Evolutionary conservation across 2,797 vertebrate genomes (phyloP).

Genomic region (Gila robusta): DNA sequence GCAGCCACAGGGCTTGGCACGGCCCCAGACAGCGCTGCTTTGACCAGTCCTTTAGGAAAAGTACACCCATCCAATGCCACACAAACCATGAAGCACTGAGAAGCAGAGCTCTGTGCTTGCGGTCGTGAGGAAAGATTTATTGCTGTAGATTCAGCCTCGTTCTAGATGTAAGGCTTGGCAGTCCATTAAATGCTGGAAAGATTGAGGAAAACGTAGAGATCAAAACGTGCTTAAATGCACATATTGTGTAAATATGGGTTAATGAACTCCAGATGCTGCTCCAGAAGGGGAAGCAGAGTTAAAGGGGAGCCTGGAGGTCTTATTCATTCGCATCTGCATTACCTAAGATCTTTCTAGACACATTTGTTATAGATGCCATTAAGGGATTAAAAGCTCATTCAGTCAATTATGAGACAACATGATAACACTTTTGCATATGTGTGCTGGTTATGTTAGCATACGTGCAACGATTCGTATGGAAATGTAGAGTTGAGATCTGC

Average conservation of each 20-base stretch:
- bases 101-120: conserved; percentile 31
- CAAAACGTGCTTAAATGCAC: conserved; percentile 62
- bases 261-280: conserved; percentile 65
- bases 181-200: conserved; percentile 61
- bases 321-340: conserved; percentile 44
- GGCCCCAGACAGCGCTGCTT: conserved; percentile 38
- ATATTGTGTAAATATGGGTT: conserved; percentile 61
- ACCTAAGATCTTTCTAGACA: not conserved
- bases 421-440: not conserved
- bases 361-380: not conserved
- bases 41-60: conserved; percentile 54
- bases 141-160: conserved; percentile 49
- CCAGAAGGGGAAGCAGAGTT: conserved; percentile 8
- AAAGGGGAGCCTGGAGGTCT: conserved; percentile 50
- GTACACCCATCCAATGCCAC: conserved; percentile 39
- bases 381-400: not conserved
- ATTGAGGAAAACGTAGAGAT: conserved; percentile 60
- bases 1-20: conserved; percentile 43
- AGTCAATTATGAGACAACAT: not conserved
- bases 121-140: conserved; percentile 57
- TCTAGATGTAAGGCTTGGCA: conserved; percentile 65
- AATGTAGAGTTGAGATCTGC: not conserved
- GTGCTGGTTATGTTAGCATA: not conserved
- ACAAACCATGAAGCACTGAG: conserved; percentile 15
- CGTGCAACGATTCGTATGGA: not conserved